Base-by-base conservation (phyloP, 64 coral and sea anemone species). In the Dendrophyllia cribrosa region DNA sequence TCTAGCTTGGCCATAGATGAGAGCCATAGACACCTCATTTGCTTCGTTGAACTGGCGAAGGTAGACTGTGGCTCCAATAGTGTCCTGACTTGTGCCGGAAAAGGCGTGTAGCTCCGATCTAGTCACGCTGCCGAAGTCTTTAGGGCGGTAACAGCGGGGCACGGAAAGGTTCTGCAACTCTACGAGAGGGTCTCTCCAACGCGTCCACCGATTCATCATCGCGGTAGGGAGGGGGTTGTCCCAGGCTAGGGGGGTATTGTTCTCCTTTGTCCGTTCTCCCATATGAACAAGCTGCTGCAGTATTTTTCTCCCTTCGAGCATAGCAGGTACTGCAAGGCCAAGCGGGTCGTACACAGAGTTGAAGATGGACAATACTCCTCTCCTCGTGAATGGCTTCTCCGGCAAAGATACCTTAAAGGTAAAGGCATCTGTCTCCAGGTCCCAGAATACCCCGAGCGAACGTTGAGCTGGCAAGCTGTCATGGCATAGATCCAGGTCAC, bases 351-450 rank as follows among this genome's bases (percentile, higher is more conserved):
- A 87, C 15, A 87, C 85, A 14, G 85, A 87, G 85, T 87, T 90
- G 10, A 90, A 58, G 9, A 46, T 48, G 7, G 75, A 55, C 58
- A 90, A 56, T 17, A 90, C 74, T 10, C 88, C 88, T 51, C 88
- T 90, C 19, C 74, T 23, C 7, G 88, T 90, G 61, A 62, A 90
- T 9, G 75, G 88, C 58, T 91, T 91, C 44, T 91, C 89, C 52
- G 63, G 89, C 45, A 91, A 51, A 43, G 21, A 16, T 59, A 91
- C 78, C 16, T 70, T 17, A 26, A 91, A 91, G 17, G 89, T 91
- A 23, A 91, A 91, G 20, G 10, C 52, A 23, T 83, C 89, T 23
- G 12, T 58, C 64, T 91, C 44, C 11, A 91, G 45, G 20, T 90
- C 60, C 24, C 59, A 90, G 73, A 3, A 51, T 9, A 90, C 74